A percentile compares a stretch with the other conserved stretches of the same genome.
Evolutionary conservation across 2,113 vertebrate genomes (phyloP).

Genomic region (Catharus bicknelli): DNA sequence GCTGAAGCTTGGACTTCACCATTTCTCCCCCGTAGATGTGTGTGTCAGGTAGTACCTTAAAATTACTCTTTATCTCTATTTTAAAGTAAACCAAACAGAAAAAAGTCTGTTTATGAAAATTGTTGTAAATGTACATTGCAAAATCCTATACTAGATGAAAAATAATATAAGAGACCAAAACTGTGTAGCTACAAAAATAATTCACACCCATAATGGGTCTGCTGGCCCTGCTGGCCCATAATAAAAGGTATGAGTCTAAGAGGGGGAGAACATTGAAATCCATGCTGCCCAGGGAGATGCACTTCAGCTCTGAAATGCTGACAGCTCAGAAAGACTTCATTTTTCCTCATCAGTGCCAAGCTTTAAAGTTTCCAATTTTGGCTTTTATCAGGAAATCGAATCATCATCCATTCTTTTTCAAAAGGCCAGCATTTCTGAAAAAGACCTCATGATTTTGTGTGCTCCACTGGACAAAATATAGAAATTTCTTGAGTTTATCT

Average conservation of each 20-base stretch:
- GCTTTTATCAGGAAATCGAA: conserved; percentile 44
- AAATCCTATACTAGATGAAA: not conserved
- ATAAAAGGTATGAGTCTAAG: not conserved
- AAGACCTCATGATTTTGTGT: not conserved
- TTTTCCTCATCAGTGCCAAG: conserved; percentile 51
- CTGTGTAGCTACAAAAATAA: conserved; percentile 5
- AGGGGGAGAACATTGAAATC: not conserved
- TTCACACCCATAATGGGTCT: conserved; percentile 5
- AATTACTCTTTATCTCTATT: not conserved
- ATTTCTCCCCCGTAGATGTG: not conserved
- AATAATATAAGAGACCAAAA: not conserved
- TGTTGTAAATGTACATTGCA: not conserved
- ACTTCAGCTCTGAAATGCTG: conserved; percentile 32
- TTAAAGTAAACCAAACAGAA: not conserved
- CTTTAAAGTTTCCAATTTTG: conserved; percentile 45
- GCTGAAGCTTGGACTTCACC: not conserved
- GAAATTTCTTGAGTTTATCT: not conserved
- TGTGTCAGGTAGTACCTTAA: not conserved
- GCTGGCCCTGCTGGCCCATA: conserved; percentile 6
- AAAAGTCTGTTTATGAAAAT: not conserved
- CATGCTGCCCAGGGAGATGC: conserved; percentile 21
- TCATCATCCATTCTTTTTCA: not conserved
- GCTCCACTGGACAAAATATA: not conserved
- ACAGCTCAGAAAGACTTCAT: conserved; percentile 35
- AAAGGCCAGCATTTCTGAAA: conserved; percentile 19